phyloP scores from a whole-genome alignment of 2,113 vertebrate genomes.

The Dromaius novaehollandiae region DNA sequence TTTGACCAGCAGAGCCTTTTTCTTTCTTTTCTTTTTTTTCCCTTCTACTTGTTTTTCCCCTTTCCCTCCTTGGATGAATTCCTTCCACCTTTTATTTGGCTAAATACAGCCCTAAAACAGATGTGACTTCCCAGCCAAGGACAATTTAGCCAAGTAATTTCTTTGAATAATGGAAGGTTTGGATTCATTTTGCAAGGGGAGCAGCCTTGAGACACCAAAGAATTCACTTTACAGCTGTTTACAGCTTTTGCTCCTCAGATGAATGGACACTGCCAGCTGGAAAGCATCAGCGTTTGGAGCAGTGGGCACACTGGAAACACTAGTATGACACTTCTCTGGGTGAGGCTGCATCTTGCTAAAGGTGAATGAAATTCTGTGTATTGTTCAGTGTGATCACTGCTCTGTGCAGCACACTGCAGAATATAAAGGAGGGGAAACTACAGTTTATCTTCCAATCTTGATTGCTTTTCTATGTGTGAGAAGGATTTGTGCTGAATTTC shows the following conservation, averaged over 20 bases:
- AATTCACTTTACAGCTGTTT: slow-evolving; percentile 19
- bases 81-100: slow-evolving; percentile 44
- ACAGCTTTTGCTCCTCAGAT: slow-evolving; percentile 31
- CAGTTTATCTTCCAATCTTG: slow-evolving; percentile 8
- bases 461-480: neutral
- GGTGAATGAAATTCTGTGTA: slow-evolving; percentile 40
- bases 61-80: neutral
- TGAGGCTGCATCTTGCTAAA: slow-evolving; percentile 19
- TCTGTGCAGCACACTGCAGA: slow-evolving; percentile 43
- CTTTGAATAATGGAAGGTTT: slow-evolving; percentile 59
- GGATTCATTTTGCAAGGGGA: slow-evolving; percentile 50
- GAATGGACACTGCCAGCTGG: slow-evolving; percentile 26
- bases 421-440: slow-evolving; percentile 32
- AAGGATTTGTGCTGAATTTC: neutral
- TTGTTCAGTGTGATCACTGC: slow-evolving; percentile 58
- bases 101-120: slow-evolving; percentile 39
- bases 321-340: neutral
- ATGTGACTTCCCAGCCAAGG: slow-evolving; percentile 53
- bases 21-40: neutral
- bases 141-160: slow-evolving; percentile 69
- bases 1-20: neutral
- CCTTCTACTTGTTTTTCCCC: neutral
- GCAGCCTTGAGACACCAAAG: slow-evolving; percentile 42
- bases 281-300: neutral
- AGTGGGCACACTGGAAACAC: neutral